Evolutionary conservation across 2,113 vertebrate species (phyloP), one percentile per base, ranked within the genome.

Genomic region (Hippocampus barbouri): DNA sequence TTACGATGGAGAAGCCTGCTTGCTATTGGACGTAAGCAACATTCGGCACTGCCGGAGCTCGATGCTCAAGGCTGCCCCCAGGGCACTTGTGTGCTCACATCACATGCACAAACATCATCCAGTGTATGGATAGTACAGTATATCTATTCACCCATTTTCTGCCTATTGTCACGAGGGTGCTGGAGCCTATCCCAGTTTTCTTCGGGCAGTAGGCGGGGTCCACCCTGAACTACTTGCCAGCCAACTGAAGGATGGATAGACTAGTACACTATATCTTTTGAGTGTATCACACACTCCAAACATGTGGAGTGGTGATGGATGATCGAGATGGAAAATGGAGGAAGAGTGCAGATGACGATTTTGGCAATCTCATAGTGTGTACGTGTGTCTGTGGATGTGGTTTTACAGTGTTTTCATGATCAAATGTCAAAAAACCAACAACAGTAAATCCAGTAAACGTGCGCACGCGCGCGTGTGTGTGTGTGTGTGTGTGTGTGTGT

Each of bases 391-490:
- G 21, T 70, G 25, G 70, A 62, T 47, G 23, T 59, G 68, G 79
- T 84, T 67, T 75, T 59, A 10, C 21, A 53, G 56, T 53, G 43
- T 74, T 78, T 74, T 69, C 66, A 69, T 80, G 41, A 79, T 69
- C 45, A 87, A 70, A 79, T 73, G 77, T 76, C 72, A 43, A 66
- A 75, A 63, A 70, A 75, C 77, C 83, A 82, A 88, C 86, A 85
- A 87, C 74, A 70, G 69, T 85, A 86, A 90, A 56, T 67, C 62
- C 40, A 61, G 67, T 71, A 34, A 34, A 5, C 27, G 65, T 25
- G n/a, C n/a, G n/a, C n/a, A n/a, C n/a, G n/a, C n/a, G n/a, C n/a
- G n/a, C n/a, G 34, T 38, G 34, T 38, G 34, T 38, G 34, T 6
- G 34, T 6, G 34, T 68, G 65, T 77, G 76, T 79, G 53, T 77